Percentiles rank a stretch among this genome's conserved stretches.
These are phyloP conservation scores for Epirrita christyi DNA, from an alignment of 2,888 invertebrate genomes.

Conservation along the genomic window DNA sequence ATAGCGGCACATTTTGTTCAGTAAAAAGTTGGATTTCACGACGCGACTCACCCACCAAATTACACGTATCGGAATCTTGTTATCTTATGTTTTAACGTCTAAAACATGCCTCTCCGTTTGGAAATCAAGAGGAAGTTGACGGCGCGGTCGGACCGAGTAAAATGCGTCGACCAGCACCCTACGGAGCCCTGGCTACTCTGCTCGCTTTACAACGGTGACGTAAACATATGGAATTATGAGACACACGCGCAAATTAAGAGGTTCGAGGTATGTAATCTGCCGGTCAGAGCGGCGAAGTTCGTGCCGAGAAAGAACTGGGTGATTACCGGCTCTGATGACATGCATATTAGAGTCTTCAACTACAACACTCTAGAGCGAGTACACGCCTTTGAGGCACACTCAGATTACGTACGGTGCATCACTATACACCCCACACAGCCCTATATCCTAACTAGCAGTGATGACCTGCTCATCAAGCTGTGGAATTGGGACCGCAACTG, in stretches of 20 bases:
- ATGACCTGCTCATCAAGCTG: slow-evolving; percentile 98
- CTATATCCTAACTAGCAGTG: slow-evolving; percentile 97
- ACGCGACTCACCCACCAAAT: slow-evolving; percentile 26
- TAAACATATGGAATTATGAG: slow-evolving; percentile 99
- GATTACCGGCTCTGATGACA: slow-evolving; percentile 98
- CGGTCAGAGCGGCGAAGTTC: slow-evolving; percentile 98
- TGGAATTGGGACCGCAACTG: slow-evolving; percentile 99
- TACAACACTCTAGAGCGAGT: slow-evolving; percentile 99
- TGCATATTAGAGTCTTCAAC: slow-evolving; percentile 98
- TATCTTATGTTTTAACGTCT: slow-evolving; percentile 76
- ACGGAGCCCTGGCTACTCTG: slow-evolving; percentile 99
- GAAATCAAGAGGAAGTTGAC: slow-evolving; percentile 99
- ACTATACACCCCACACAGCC: slow-evolving; percentile 99
- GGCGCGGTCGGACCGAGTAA: slow-evolving; percentile 98
- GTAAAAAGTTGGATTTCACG: slow-evolving; percentile 16
- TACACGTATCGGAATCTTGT: slow-evolving; percentile 44
- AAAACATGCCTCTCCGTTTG: slow-evolving; percentile 88
- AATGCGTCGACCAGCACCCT: slow-evolving; percentile 98
- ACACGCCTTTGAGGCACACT: slow-evolving; percentile 98
- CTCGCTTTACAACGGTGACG: slow-evolving; percentile 99
- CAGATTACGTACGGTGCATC: slow-evolving; percentile 98
- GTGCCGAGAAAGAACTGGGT: slow-evolving; percentile 99
- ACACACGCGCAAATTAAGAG: slow-evolving; percentile 94
- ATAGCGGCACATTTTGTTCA: slow-evolving; percentile 23
- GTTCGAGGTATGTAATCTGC: slow-evolving; percentile 97